A percentile compares a stretch with the other conserved stretches of the same genome.
These are phyloP conservation scores for Leptatherina wallacei DNA, from an alignment of 2,797 vertebrate genomes.

Conservation along the genomic window DNA sequence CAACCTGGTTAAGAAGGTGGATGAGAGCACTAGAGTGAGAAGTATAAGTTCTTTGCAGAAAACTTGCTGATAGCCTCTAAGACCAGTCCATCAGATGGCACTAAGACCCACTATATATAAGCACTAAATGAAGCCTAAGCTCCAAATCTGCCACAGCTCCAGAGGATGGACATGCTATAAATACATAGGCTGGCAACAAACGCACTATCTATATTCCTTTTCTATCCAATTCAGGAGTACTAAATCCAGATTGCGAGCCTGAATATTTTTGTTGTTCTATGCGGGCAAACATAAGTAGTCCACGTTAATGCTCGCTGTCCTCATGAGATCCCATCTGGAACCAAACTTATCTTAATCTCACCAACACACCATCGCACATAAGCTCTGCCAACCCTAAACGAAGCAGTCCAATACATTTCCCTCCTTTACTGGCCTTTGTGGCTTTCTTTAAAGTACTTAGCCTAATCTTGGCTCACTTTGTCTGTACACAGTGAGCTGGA, in stretches of 20 bases:
- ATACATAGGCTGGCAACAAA: constrained; percentile 62
- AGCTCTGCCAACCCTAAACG: constrained; percentile 36
- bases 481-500: constrained; percentile 32
- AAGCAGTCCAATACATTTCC: constrained; percentile 42
- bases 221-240: constrained; percentile 61
- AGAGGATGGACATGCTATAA: constrained; percentile 71
- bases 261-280: constrained; percentile 26
- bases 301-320: constrained; percentile 49
- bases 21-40: constrained; percentile 36
- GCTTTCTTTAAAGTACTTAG: constrained; percentile 54
- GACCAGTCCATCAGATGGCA: constrained; percentile 54
- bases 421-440: constrained; percentile 29
- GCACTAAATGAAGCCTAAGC: constrained; percentile 69
- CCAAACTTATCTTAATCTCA: constrained; percentile 55
- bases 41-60: constrained; percentile 36
- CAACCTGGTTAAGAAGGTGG: constrained; percentile 17
- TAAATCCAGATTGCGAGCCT: constrained; percentile 46
- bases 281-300: constrained; percentile 31
- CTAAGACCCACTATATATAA: constrained; percentile 75
- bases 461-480: constrained; percentile 39
- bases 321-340: constrained; percentile 33
- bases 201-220: constrained; percentile 42
- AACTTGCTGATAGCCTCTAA: constrained; percentile 57
- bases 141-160: constrained; percentile 72
- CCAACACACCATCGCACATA: constrained; percentile 46